Evolutionary conservation across 2,113 vertebrate species (phyloP).

Genomic region (Siphamia tubifer): DNA sequence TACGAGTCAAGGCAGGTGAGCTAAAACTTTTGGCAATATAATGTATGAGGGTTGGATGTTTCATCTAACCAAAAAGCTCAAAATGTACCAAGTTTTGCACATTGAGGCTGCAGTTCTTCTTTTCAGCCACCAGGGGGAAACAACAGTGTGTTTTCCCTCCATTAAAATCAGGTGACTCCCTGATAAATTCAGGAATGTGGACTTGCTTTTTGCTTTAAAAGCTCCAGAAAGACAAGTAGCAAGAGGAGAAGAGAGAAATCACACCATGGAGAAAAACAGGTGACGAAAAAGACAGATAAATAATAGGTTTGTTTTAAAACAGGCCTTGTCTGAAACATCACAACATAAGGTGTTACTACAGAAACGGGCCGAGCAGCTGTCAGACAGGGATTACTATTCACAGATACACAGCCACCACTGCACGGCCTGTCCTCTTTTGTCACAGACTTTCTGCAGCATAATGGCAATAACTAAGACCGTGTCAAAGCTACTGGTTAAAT

Average conservation of each 20-base stretch:
- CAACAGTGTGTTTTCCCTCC: neutral
- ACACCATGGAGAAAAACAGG: neutral
- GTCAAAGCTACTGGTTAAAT: conserved; percentile 62
- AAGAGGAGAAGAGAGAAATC: neutral
- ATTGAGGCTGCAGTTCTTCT: neutral
- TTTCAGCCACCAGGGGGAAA: conserved; percentile 54
- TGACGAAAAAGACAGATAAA: neutral
- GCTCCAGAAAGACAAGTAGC: neutral
- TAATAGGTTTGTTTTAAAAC: conserved; percentile 1
- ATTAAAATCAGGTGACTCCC: conserved; percentile 19
- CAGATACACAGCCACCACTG: neutral
- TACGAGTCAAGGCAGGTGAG: too few species aligned
- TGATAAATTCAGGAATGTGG: conserved; percentile 42
- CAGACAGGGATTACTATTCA: conserved; percentile 1
- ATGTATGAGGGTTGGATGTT: too few species aligned
- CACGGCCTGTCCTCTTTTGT: conserved; percentile 23
- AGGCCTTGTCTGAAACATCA: neutral
- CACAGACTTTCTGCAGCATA: conserved; percentile 40
- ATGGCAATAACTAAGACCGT: conserved; percentile 20
- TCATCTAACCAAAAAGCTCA: neutral
- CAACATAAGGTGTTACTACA: neutral
- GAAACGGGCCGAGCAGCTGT: conserved; percentile 6
- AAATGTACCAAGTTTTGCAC: too few species aligned
- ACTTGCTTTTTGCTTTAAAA: conserved; percentile 22
- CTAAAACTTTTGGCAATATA: too few species aligned